phyloP scores from a whole-genome alignment of 2,797 vertebrate species.

The Ptychadena robeensis region DNA sequence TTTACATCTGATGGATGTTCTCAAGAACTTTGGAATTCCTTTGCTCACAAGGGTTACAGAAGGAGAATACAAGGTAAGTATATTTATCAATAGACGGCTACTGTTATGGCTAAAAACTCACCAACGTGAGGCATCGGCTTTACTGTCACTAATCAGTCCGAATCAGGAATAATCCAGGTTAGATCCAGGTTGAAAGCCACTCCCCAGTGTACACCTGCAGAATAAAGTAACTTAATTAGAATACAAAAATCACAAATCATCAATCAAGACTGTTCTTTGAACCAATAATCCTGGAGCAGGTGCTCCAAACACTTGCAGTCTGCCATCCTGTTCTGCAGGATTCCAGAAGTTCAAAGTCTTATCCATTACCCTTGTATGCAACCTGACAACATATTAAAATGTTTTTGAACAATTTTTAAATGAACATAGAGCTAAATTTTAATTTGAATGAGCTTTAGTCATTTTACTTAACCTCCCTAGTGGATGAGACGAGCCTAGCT shows the following conservation, averaged over 20 bases:
- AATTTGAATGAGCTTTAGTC: no score
- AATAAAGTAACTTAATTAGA: no score
- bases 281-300: background rate
- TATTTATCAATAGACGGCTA: no score
- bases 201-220: background rate
- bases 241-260: background rate
- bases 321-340: background rate
- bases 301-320: background rate
- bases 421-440: no score
- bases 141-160: constrained; percentile 21
- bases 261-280: no score
- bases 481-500: no score
- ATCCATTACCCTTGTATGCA: background rate
- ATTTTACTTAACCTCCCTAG: no score
- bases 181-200: background rate
- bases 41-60: no score
- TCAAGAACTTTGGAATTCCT: no score
- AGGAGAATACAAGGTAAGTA: no score
- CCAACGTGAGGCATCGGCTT: constrained; percentile 47
- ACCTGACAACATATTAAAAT: background rate
- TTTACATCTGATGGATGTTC: no score
- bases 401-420: no score
- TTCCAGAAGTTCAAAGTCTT: background rate
- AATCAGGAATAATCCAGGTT: constrained; percentile 38
- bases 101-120: background rate